Evolutionary conservation across 2,113 vertebrate genomes (phyloP).

Genomic region (Plotosus lineatus): DNA sequence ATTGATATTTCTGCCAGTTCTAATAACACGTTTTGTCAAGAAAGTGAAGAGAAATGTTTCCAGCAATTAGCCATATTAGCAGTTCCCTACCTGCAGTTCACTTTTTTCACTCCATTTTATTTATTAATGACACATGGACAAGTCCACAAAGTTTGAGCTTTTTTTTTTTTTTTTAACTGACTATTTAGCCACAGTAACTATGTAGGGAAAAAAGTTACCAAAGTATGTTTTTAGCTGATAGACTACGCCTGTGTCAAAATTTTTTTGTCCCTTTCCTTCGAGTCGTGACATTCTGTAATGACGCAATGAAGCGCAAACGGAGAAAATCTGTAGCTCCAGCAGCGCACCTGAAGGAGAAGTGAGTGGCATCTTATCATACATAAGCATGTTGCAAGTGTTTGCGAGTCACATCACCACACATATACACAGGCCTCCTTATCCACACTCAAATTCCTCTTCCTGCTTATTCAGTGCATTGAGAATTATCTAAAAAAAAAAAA

Average conservation of each 20-base stretch:
- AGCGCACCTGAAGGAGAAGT: constrained; percentile 42
- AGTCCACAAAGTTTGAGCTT: not conserved
- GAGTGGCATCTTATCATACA: constrained; percentile 48
- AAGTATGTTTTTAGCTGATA: not conserved
- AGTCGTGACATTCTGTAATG: constrained; percentile 8
- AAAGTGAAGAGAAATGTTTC: not conserved
- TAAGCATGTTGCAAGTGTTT: constrained; percentile 35
- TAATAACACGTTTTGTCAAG: too few relatives aligned
- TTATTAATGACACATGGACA: not conserved
- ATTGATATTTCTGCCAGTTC: too few relatives aligned
- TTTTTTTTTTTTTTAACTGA: too few relatives aligned
- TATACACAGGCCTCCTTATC: not conserved
- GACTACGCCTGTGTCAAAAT: not conserved
- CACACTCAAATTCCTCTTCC: constrained; percentile 7
- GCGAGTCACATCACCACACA: not conserved
- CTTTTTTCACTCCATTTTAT: not conserved
- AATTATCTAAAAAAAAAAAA: constrained; percentile 36
- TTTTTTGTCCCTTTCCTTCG: not conserved
- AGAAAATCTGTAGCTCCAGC: constrained; percentile 21
- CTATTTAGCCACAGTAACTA: not conserved
- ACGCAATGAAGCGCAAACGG: not conserved
- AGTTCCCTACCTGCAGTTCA: not conserved
- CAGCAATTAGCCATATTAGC: not conserved
- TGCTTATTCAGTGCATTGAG: constrained; percentile 29
- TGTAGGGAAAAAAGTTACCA: not conserved